Conservation (phyloP, 64 coral and sea anemone species). For the Anthopleura sola region DNA sequence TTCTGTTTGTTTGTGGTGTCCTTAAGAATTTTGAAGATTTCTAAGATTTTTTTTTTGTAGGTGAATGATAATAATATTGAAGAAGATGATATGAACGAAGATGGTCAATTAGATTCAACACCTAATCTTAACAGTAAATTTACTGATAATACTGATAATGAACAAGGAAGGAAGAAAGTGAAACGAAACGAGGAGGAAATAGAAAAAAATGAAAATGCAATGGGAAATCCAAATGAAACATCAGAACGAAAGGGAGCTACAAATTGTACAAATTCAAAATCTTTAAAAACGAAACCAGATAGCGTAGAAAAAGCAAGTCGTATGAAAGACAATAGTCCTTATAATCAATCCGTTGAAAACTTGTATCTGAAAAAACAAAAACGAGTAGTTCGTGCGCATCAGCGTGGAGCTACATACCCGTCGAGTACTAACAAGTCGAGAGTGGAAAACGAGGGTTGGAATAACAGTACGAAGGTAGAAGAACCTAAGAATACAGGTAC, state of each 20-base stretch:
- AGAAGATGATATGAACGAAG: not conserved
- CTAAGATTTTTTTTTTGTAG: not conserved
- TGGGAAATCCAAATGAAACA: not conserved
- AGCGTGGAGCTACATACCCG: conserved; percentile 49
- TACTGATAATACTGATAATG: not conserved
- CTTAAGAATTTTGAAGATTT: not conserved
- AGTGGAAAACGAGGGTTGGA: conserved; percentile 38
- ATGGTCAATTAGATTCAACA: not conserved
- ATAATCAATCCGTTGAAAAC: conserved; percentile 72
- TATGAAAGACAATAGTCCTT: conserved; percentile 46
- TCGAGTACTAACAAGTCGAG: not conserved
- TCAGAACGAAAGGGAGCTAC: conserved; percentile 14
- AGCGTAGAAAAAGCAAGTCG: conserved; percentile 8
- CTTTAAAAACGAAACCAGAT: conserved; percentile 16
- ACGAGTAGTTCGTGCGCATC: conserved; percentile 32
- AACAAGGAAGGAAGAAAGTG: not conserved
- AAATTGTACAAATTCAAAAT: not conserved
- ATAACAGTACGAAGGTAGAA: conserved; percentile 59
- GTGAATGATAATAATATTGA: not conserved
- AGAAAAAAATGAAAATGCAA: not conserved
- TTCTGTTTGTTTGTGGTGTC: too few relatives aligned
- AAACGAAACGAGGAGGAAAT: not conserved
- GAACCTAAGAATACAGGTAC: not conserved
- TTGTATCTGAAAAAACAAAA: conserved; percentile 58
- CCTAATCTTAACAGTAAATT: not conserved